Percentiles rank a stretch among this genome's conserved stretches.
These are phyloP conservation scores for Acanthoscelides obtectus DNA, from an alignment of 2,888 invertebrate species.

Conservation along the genomic window DNA sequence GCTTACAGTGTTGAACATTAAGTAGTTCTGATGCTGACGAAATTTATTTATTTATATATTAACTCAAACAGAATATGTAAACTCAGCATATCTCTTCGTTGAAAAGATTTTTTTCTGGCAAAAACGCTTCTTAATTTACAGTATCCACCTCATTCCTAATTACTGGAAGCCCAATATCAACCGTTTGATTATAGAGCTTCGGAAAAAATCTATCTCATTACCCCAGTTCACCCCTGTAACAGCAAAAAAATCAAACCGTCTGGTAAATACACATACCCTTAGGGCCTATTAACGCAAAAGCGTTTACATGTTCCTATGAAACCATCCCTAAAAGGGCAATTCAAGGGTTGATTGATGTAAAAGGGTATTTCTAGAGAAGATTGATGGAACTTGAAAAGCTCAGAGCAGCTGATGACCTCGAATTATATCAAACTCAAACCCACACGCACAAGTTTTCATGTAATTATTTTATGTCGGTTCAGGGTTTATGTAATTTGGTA, in stretches of 20 bases:
- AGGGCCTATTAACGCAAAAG: background rate
- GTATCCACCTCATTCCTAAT: no score
- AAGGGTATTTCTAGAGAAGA: background rate
- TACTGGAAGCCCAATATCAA: no score
- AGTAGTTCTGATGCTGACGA: no score
- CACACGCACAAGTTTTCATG: background rate
- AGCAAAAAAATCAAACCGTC: background rate
- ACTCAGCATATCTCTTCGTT: no score
- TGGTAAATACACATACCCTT: background rate
- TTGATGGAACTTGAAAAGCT: background rate
- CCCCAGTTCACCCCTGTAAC: background rate
- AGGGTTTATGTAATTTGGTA: no score
- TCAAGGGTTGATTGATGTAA: background rate
- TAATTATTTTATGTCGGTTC: no score
- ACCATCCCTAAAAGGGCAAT: background rate
- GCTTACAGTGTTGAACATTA: no score
- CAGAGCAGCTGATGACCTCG: background rate
- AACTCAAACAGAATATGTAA: no score
- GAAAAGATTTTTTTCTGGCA: no score
- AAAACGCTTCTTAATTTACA: no score
- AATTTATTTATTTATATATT: no score
- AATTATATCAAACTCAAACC: background rate
- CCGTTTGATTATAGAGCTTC: background rate
- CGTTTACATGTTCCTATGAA: background rate
- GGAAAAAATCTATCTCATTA: background rate